Evolutionary conservation across 2,888 invertebrate species (phyloP), one percentile per base, ranked within the genome.

Genomic region (Chirona hameri): DNA sequence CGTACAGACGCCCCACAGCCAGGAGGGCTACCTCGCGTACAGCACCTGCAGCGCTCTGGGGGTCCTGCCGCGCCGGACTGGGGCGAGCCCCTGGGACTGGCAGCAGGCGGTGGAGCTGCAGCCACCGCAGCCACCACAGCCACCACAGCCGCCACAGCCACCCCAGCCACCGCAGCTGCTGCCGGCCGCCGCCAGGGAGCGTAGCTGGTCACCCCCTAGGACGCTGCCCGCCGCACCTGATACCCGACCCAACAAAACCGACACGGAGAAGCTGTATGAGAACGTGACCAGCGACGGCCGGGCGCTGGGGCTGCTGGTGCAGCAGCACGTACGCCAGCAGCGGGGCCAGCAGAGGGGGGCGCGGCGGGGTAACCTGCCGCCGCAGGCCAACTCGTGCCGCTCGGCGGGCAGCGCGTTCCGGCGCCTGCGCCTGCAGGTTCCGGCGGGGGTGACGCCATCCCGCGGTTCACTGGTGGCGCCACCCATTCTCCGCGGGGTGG

Each of bases 1-100:
- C 87, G 94, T 93, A 29, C 94, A 95, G 88, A 95, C 95, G 0
- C 94, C 95, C 4, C 95, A 95, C 85, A 94, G 93, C 0, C 93
- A 94, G 85, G 95, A 95, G 87, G 95, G 95, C 0, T 95, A 95
- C 86, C 93, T 95, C 39, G 90, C 92, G 84, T 94, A 94, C 85
- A 91, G 91, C 29, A 92, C 93, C 5, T 95, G 95, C 87, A 87
- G 95, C 84, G 95, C 95, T 0, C 88, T 95, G 81, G 95, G 95
- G 48, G 93, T 93, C 85, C 87, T 93, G 84, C 93, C 93, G 0
- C 83, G 84, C 4, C 15, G 31, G n/a, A 10, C 48, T 0, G 31
- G 39, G 9, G n/a, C 55, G 9, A 52, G 52, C 18, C 52, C 52
- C 52, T 52, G 52, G 52, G 52, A 52, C 18, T 82, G 79, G 57